Percentiles rank a stretch among this genome's conserved stretches.
Conservation (phyloP, 2,888 invertebrate genomes). For the Gymnocheta viridis region DNA sequence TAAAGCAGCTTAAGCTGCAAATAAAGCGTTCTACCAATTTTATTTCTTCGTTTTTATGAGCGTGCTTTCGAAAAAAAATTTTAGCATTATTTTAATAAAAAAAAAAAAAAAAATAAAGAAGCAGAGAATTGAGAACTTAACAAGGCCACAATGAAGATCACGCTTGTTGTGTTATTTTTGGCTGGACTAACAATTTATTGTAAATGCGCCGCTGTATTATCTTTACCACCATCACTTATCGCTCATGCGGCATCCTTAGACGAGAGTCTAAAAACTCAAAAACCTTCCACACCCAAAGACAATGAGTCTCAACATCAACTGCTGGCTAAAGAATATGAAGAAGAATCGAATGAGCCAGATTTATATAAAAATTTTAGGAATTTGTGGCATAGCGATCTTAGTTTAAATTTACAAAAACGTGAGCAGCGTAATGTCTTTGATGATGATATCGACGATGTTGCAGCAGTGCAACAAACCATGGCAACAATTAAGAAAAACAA, state of each 20-base stretch:
- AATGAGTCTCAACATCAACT: slow-evolving; percentile 65
- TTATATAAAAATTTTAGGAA: slow-evolving; percentile 61
- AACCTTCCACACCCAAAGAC: slow-evolving; percentile 54
- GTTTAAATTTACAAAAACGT: slow-evolving; percentile 63
- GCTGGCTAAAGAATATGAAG: slow-evolving; percentile 16
- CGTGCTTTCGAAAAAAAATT: not conserved
- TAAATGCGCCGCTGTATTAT: slow-evolving; percentile 77
- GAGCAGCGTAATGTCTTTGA: slow-evolving; percentile 63
- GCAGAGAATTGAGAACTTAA: slow-evolving; percentile 42
- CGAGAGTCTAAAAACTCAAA: slow-evolving; percentile 58
- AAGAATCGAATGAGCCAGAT: slow-evolving; percentile 20
- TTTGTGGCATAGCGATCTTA: slow-evolving; percentile 64
- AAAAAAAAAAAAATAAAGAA: not conserved
- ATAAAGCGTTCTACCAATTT: slow-evolving; percentile 2
- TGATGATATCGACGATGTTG: slow-evolving; percentile 51
- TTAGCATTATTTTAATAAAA: not conserved
- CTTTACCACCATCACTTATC: slow-evolving; percentile 81
- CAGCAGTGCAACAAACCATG: slow-evolving; percentile 23
- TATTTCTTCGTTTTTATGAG: not conserved
- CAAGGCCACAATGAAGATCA: slow-evolving; percentile 77
- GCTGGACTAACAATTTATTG: slow-evolving; percentile 79
- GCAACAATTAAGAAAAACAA: slow-evolving; percentile 50
- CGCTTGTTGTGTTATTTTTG: slow-evolving; percentile 77
- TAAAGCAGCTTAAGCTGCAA: slow-evolving; percentile 42
- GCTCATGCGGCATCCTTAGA: slow-evolving; percentile 77